phyloP scores from a whole-genome alignment of 2,888 invertebrate genomes.

The Tetropium fuscum region DNA sequence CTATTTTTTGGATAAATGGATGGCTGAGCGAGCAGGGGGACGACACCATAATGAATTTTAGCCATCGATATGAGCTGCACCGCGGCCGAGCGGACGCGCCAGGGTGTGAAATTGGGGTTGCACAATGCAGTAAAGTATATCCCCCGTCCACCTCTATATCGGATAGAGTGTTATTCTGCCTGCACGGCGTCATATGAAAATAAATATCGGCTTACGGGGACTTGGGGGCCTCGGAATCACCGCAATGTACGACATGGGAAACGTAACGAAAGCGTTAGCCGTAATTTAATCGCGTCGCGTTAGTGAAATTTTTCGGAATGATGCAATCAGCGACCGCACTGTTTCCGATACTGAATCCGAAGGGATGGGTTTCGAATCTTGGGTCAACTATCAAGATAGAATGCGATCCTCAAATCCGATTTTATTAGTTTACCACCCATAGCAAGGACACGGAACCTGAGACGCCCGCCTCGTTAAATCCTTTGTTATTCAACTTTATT shows the following conservation, averaged over 20 bases:
- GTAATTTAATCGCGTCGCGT: slow-evolving; percentile 44
- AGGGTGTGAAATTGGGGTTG: slow-evolving; percentile 64
- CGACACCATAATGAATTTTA: slow-evolving; percentile 61
- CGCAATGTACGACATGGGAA: slow-evolving; percentile 53
- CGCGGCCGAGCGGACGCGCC: slow-evolving; percentile 56
- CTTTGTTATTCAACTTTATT: slow-evolving; percentile 19
- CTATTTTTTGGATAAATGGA: slow-evolving; percentile 38
- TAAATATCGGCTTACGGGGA: slow-evolving; percentile 61
- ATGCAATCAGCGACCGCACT: slow-evolving; percentile 34
- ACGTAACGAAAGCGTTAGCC: slow-evolving; percentile 52
- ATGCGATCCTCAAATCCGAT: too few species aligned
- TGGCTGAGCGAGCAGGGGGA: slow-evolving; percentile 49
- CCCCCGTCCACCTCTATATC: slow-evolving; percentile 49
- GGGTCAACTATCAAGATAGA: too few species aligned
- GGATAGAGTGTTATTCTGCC: slow-evolving; percentile 56
- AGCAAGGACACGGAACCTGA: slow-evolving; percentile 7
- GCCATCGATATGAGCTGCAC: slow-evolving; percentile 63
- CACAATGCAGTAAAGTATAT: slow-evolving; percentile 60
- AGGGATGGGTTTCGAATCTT: too few species aligned
- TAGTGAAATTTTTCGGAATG: slow-evolving; percentile 36
- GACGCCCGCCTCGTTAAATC: slow-evolving; percentile 12
- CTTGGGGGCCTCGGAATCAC: slow-evolving; percentile 53
- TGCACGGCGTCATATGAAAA: slow-evolving; percentile 59
- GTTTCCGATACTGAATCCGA: too few species aligned
- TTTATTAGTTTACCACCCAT: slow-evolving; percentile 23